Base-by-base conservation (phyloP, 2,113 vertebrate species). In the Coracopsis vasa region DNA sequence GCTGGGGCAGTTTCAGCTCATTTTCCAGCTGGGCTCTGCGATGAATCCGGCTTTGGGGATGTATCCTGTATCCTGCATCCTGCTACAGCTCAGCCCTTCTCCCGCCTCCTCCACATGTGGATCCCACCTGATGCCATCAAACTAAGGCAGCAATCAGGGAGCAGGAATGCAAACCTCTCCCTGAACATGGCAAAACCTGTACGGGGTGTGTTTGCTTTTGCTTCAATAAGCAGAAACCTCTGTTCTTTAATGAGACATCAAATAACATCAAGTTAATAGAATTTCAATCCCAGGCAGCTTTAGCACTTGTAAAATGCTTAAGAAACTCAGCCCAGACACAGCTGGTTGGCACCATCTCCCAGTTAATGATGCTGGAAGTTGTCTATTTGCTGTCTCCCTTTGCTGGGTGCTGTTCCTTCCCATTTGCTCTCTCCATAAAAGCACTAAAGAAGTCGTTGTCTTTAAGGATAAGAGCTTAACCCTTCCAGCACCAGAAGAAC, bases 281-380 rank as follows among this genome's bases (percentile, higher is more conserved):
- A 86, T 86, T 90, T 39, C 91, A 85, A 64, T 62, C 37, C 64
- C 50, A 88, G 80, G 37, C 72, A 86, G 61, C 90, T 78, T 85
- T 20, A 88, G 39, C 51, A 12, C 60, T 62, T 66, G 74, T 33
- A 70, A 75, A 90, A 95, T 24, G 48, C 69, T 81, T 73, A 42
- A 54, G 79, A 78, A 73, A 13, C 64, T 75, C 61, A 2, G 20
- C 2, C 21, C 11, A 39, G 42, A 4, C 94, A 48, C 2, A 16
- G 87, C 75, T 77, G 33, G 6, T 20, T 90, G 61, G 35, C 83
- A 62, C 70, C 75, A n/a, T 45, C 81, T 69, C 84, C 84, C 66
- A 35, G 45, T 48, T 88, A 74, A 86, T 58, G 91, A 71, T 27
- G 71, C 88, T 90, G 81, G 65, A 88, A 95, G 66, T 47, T 80